Percentiles rank a stretch among this genome's conserved stretches.
phyloP scores from a whole-genome alignment of 2,888 invertebrate genomes.

The Petrolisthes manimaculis region DNA sequence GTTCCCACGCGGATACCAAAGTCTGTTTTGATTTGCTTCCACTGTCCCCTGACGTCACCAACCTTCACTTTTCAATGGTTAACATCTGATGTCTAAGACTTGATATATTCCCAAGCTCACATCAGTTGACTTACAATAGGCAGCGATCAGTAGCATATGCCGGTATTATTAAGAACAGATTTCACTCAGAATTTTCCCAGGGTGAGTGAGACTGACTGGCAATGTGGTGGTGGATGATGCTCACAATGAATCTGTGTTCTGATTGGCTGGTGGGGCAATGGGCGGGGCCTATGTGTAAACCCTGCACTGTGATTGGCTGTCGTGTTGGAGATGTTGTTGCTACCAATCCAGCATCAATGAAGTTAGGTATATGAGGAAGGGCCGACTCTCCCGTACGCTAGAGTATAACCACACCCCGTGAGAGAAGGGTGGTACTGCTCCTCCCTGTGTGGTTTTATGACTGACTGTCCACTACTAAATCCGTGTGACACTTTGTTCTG shows the following conservation, averaged over 20 bases:
- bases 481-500: conserved; percentile 2
- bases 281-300: conserved; percentile 34
- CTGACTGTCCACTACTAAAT: neutral
- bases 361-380: conserved; percentile 51
- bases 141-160: neutral
- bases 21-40: neutral
- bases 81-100: neutral
- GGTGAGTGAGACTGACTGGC: conserved; percentile 28
- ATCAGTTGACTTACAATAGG: neutral
- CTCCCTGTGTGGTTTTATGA: neutral
- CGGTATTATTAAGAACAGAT: neutral
- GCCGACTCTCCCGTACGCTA: conserved; percentile 38
- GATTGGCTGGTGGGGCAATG: conserved; percentile 25
- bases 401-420: conserved; percentile 12
- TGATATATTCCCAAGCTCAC: neutral
- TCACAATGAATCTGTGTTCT: conserved; percentile 46
- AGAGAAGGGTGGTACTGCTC: conserved; percentile 16
- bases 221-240: neutral
- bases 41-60: neutral
- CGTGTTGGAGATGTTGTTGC: conserved; percentile 40
- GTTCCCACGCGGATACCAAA: conserved; percentile 39
- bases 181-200: conserved; percentile 39
- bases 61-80: neutral
- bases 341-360: conserved; percentile 60
- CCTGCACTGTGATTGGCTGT: conserved; percentile 34